Percentiles rank a stretch among this genome's conserved stretches.
Evolutionary conservation across 1,140 invertebrate species (phyloP).

Genomic region (Drosophila lacteicornis): DNA sequence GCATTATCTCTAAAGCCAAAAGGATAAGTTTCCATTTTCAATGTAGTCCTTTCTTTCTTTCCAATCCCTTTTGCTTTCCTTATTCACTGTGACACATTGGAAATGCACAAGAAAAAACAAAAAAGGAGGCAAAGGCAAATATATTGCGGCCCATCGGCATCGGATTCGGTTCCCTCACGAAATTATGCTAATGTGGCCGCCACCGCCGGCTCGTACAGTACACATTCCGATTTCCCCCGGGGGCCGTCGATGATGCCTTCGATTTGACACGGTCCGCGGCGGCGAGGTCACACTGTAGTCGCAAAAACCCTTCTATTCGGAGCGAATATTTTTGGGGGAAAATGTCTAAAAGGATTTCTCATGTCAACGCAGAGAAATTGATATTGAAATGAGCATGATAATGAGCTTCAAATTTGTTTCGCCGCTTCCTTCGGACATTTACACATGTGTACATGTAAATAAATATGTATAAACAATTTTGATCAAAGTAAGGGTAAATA

Average conservation of each 20-base stretch:
- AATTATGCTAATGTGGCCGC: constrained; percentile 26
- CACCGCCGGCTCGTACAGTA: constrained; percentile 3
- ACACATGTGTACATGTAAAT: constrained; percentile 15
- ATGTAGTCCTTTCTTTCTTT: neutral
- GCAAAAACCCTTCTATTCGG: constrained; percentile 2
- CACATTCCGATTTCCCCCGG: constrained; percentile 12
- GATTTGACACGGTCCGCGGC: constrained; percentile 2
- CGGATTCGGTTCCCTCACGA: constrained; percentile 3
- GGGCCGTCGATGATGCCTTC: neutral
- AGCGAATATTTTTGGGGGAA: constrained; percentile 10
- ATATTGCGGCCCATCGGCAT: constrained; percentile 6
- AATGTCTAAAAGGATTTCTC: constrained; percentile 66
- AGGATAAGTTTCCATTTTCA: constrained; percentile 20
- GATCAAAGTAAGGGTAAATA: neutral
- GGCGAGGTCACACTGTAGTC: constrained; percentile 10
- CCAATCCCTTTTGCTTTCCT: neutral
- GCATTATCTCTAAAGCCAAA: constrained; percentile 12
- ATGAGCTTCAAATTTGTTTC: constrained; percentile 68
- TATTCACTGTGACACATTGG: constrained; percentile 23
- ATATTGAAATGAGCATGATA: constrained; percentile 73
- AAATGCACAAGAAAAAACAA: constrained; percentile 33
- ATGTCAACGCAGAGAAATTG: constrained; percentile 61
- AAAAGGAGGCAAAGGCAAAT: neutral
- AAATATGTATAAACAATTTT: neutral
- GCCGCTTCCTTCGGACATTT: constrained; percentile 10